These are phyloP conservation scores for Patagioenas fasciata DNA, from an alignment of 2,113 vertebrate species.

Conservation along the genomic window DNA sequence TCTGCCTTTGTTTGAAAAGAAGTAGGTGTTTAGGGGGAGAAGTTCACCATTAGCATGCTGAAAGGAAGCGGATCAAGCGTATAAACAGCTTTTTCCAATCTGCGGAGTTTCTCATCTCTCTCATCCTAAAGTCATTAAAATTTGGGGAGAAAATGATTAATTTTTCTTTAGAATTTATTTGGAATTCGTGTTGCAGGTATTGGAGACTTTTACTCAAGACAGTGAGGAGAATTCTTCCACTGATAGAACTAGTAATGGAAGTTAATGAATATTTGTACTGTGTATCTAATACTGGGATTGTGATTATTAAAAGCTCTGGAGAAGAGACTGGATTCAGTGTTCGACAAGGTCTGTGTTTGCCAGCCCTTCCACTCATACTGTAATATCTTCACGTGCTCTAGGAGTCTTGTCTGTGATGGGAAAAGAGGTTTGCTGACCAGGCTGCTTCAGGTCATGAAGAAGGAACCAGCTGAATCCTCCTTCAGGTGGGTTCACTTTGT, in stretches of 20 bases:
- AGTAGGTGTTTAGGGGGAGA: neutral
- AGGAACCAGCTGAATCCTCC: conserved; percentile 94
- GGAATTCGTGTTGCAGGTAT: neutral
- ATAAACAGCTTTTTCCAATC: neutral
- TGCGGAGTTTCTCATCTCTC: neutral
- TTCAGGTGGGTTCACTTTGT: conserved; percentile 83
- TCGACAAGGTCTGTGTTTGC: neutral
- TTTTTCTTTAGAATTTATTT: neutral
- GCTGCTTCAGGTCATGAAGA: conserved; percentile 97
- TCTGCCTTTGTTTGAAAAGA: neutral
- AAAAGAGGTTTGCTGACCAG: conserved; percentile 95
- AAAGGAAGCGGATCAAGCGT: neutral
- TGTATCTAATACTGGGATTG: neutral
- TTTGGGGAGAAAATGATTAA: neutral
- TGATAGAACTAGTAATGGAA: neutral
- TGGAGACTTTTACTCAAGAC: neutral
- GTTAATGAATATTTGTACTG: neutral
- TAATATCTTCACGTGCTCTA: conserved; percentile 36
- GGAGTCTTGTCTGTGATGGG: conserved; percentile 95
- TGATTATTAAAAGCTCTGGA: neutral
- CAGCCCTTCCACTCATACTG: neutral
- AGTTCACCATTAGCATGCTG: neutral
- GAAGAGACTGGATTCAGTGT: neutral
- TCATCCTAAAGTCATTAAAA: neutral
- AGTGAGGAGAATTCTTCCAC: neutral